These are phyloP conservation scores for Pseudotriccus pelzelni DNA, from an alignment of 2,797 vertebrate genomes.

Conservation along the genomic window DNA sequence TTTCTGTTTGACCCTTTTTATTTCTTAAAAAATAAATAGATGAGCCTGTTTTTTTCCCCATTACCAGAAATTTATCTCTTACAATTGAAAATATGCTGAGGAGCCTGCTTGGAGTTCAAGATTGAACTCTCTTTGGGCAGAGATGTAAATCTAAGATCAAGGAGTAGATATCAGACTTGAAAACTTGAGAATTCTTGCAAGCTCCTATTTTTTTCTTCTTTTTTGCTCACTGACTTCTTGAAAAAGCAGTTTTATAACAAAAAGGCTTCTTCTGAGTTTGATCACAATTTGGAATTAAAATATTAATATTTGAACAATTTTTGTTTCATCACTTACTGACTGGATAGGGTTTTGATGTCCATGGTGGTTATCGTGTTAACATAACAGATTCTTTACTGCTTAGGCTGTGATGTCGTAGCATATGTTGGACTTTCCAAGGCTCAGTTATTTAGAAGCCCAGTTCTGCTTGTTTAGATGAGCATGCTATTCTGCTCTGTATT, in stretches of 20 bases:
- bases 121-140: background rate
- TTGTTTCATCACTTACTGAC: background rate
- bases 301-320: background rate
- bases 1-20: background rate
- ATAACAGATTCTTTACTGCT: background rate
- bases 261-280: background rate
- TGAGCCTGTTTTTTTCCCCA: background rate
- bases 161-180: background rate
- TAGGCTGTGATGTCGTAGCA: background rate
- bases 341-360: background rate
- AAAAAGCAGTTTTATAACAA: background rate
- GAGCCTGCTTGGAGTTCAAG: background rate
- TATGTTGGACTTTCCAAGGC: background rate
- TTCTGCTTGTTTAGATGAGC: background rate
- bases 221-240: background rate
- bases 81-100: background rate
- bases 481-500: background rate
- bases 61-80: background rate
- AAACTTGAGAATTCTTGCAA: background rate
- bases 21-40: background rate
- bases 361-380: background rate
- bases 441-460: background rate
- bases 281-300: background rate
- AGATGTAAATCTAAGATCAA: background rate
- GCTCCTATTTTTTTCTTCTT: background rate